Evolutionary conservation across 2,797 vertebrate genomes (phyloP), one percentile per base, ranked within the genome.

Genomic region (Arnoldichthys spilopterus): DNA sequence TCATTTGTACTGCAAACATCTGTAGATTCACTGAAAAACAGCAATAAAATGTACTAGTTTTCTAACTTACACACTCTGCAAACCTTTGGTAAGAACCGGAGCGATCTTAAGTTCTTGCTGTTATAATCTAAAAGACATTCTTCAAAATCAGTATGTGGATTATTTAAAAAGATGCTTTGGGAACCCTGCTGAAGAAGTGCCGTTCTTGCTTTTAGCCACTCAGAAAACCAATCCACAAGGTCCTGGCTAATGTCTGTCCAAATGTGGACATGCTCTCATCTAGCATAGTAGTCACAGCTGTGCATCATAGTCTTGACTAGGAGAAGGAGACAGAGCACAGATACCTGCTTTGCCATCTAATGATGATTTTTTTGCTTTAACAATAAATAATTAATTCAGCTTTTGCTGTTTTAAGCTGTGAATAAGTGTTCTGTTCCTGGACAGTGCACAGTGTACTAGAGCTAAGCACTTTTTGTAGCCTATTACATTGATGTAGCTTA

Each of bases 131-230:
- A 67, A 58, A 45, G 78, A 82, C 78, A 32, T 68, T 71, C 80
- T 82, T 79, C 64, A 80, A 78, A 61, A 5, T 58, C 70, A 67
- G 82, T 78, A 66, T 80, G 68, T 66, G 83, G 85, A 89, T 90
- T 88, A 86, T 82, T 30, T 84, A 34, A 1, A 45, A n/a, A 49
- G 47, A 45, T 47, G 11, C 15, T 13, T 1, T 47, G 43, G 43
- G 15, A 15, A 47, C 9, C 11, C 43, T 47, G 11, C 43, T 47
- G 15, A 47, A 47, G 43, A 11, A 47, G 76, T 53, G 20, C 49
- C n/a, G 15, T 49, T 49, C 47, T 59, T 59, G 16, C 16, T 30
- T 32, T 61, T 15, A 15, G 3, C 15, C 58, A 15, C 22, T 28
- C 24, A 58, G 56, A 58, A 58, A 58, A 26, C 56, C 26, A 24